These are phyloP conservation scores for Calycopis cecrops DNA, from an alignment of 1,140 invertebrate species.

Conservation along the genomic window DNA sequence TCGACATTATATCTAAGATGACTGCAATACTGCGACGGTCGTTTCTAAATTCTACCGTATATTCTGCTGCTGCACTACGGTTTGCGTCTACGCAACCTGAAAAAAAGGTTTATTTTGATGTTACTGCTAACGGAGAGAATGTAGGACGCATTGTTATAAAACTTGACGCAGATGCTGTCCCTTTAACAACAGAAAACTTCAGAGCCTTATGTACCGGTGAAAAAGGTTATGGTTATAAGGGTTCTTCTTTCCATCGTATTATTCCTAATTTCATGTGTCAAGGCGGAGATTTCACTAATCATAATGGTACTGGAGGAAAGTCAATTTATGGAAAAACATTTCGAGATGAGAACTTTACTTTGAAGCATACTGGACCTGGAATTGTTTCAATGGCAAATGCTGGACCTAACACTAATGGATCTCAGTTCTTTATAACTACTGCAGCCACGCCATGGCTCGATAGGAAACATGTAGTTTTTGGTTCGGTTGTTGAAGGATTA, in stretches of 20 bases:
- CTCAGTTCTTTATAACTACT: constrained; percentile 91
- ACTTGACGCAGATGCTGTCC: constrained; percentile 83
- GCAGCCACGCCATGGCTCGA: constrained; percentile 88
- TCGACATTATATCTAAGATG: neutral
- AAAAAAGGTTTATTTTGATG: constrained; percentile 66
- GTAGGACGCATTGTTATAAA: constrained; percentile 84
- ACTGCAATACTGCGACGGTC: constrained; percentile 40
- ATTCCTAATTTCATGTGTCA: constrained; percentile 94
- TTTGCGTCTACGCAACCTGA: constrained; percentile 58
- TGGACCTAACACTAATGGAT: constrained; percentile 87
- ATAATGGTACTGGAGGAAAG: constrained; percentile 88
- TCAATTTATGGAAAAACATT: constrained; percentile 88
- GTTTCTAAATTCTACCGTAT: constrained; percentile 52
- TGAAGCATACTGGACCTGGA: constrained; percentile 85
- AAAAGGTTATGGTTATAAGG: constrained; percentile 88
- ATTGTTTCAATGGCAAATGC: constrained; percentile 88
- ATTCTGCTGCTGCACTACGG: constrained; percentile 58
- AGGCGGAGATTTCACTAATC: constrained; percentile 85
- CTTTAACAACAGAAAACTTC: constrained; percentile 88
- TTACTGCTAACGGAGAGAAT: constrained; percentile 79
- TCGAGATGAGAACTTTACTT: constrained; percentile 87
- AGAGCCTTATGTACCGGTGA: constrained; percentile 87
- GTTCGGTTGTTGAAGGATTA: constrained; percentile 87
- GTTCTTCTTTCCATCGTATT: constrained; percentile 87
- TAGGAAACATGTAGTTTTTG: constrained; percentile 92